These are phyloP conservation scores for Heliconius hermathena DNA, from an alignment of 1,140 invertebrate genomes.

Conservation along the genomic window DNA sequence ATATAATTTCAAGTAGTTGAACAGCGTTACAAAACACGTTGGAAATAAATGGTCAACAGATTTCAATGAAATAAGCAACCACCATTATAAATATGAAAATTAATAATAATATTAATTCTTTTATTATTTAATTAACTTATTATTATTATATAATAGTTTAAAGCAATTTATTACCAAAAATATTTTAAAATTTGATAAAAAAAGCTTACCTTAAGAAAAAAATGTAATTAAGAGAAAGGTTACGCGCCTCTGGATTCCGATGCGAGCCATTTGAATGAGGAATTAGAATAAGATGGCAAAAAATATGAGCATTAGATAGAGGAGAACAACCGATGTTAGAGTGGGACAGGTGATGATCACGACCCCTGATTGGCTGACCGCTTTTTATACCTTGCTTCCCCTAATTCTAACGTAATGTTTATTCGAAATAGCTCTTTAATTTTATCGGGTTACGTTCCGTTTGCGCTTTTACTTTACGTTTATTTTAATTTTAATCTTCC, in stretches of 20 bases:
- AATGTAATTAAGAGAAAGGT: constrained; percentile 66
- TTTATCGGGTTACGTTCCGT: constrained; percentile 68
- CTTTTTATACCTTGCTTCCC: constrained; percentile 81
- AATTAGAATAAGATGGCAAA: constrained; percentile 81
- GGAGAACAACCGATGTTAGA: constrained; percentile 51
- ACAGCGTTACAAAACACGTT: no score
- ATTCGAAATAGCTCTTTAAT: constrained; percentile 77
- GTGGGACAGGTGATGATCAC: constrained; percentile 52
- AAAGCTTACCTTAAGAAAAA: constrained; percentile 47
- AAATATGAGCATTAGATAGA: constrained; percentile 81
- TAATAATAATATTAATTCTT: not conserved
- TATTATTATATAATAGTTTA: not conserved
- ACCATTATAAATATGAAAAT: not conserved
- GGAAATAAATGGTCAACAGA: no score
- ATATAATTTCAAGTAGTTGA: no score
- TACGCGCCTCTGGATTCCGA: constrained; percentile 71
- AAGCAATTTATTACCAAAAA: not conserved
- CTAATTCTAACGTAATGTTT: constrained; percentile 76
- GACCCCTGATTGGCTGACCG: constrained; percentile 71
- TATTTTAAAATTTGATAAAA: not conserved
- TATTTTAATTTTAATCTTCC: constrained; percentile 4
- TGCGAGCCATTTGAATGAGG: constrained; percentile 76
- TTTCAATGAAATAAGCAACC: no score
- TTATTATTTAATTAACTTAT: not conserved
- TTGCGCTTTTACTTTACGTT: constrained; percentile 44